Evolutionary conservation across 2,888 invertebrate species (phyloP), one percentile per base, ranked within the genome.

Genomic region (Galerucella calmariensis): DNA sequence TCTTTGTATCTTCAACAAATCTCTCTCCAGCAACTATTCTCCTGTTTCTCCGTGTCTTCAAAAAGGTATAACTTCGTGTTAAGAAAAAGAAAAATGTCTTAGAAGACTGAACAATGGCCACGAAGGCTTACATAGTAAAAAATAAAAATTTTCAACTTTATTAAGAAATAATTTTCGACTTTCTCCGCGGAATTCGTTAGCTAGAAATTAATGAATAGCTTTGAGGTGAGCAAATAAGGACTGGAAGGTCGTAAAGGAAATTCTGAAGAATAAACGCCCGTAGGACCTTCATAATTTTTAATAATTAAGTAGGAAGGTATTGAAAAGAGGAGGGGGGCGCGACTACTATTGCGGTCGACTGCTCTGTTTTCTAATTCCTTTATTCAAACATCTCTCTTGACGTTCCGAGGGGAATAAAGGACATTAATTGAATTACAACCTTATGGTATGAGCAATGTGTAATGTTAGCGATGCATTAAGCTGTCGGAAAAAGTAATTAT

Each of bases 291-390:
- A 79, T 82, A 81, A 82, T 83, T 83, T 83, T 83, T 80, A 83
- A 83, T 83, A 81, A 83, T 83, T 83, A 81, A 83, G 81, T 79
- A 82, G 80, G 74, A 78, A 77, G 78, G 78, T 69, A 71, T 70
- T 67, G 73, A 73, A 71, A 35, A 67, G 56, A 10, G 16, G 44
- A 44, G 16, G 44, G 74, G 79, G 78, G n/a, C n/a, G n/a, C n/a
- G 77, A 75, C 75, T 75, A 74, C 78, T 72, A 74, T 65, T 77
- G 79, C 73, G 79, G 79, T 78, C 73, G 73, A 77, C 77, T 77
- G 78, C 79, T 81, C 80, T 81, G 81, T 83, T 83, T 82, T 81
- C 78, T 83, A 84, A 83, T 84, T 84, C 84, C 82, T 83, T 84
- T 84, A 84, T 81, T 82, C 83, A 84, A 84, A 84, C 84, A 83